Percentiles rank a stretch among this genome's conserved stretches.
These are phyloP conservation scores for Pavo muticus DNA, from an alignment of 2,113 vertebrate species.

Conservation along the genomic window DNA sequence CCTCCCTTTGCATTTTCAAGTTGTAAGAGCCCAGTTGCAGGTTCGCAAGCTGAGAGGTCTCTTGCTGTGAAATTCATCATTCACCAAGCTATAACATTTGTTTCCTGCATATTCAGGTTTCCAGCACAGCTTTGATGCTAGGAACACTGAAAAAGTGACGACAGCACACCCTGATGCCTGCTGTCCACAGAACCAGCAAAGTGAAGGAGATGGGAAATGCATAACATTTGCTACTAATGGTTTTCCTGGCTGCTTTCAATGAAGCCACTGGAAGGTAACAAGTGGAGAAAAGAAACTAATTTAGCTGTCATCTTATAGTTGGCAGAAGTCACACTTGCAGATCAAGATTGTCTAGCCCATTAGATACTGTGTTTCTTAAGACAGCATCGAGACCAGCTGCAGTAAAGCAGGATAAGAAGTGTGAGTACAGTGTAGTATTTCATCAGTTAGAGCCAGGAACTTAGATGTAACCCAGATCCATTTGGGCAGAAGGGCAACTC, in stretches of 20 bases:
- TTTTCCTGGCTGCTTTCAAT: background rate
- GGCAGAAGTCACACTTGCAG: background rate
- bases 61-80: constrained; percentile 2
- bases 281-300: background rate
- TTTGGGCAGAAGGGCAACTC: accelerated
- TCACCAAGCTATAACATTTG: background rate
- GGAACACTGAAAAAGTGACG: background rate
- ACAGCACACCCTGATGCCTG: background rate
- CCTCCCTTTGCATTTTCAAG: background rate
- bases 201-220: background rate
- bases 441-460: background rate
- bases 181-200: background rate
- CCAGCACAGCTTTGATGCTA: background rate
- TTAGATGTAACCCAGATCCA: accelerated
- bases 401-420: background rate
- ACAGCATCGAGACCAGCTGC: background rate
- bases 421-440: accelerated
- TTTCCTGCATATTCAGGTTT: background rate
- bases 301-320: background rate
- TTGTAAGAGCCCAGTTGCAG: background rate
- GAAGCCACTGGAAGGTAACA: background rate
- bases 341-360: background rate
- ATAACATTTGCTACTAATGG: background rate
- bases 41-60: background rate
- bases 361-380: background rate